Conservation (phyloP, 2,888 invertebrate species). For the Dysmachus trigonus region DNA sequence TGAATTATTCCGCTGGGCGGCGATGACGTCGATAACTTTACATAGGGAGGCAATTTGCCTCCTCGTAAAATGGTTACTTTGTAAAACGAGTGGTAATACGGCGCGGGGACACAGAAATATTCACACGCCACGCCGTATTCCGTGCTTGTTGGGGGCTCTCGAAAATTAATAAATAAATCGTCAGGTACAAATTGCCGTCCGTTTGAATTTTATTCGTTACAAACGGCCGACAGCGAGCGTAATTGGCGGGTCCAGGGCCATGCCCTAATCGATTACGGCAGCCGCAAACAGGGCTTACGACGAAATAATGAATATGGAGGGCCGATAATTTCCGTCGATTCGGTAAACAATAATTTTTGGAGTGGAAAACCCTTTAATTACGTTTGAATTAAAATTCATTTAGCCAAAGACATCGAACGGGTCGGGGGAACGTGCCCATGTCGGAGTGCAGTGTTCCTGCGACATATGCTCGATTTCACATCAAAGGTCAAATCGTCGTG, state of each 20-base stretch:
- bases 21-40: not conserved
- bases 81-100: not conserved
- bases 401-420: not conserved
- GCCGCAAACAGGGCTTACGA: not conserved
- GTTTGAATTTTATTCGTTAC: not conserved
- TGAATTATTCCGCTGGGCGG: constrained; percentile 8
- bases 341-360: constrained; percentile 13
- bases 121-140: not conserved
- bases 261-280: constrained; percentile 8
- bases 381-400: constrained; percentile 16
- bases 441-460: not conserved
- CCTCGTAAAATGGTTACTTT: not conserved
- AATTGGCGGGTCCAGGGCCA: not conserved
- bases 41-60: not conserved
- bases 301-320: constrained; percentile 8
- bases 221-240: not conserved
- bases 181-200: not conserved
- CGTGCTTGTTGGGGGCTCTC: not conserved
- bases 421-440: no score
- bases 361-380: constrained; percentile 15
- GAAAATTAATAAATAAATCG: not conserved
- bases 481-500: not conserved
- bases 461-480: constrained; percentile 5
- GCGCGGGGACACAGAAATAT: not conserved
- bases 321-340: constrained; percentile 11